phyloP scores from a whole-genome alignment of 2,888 invertebrate species.

The Leptothorax acervorum region DNA sequence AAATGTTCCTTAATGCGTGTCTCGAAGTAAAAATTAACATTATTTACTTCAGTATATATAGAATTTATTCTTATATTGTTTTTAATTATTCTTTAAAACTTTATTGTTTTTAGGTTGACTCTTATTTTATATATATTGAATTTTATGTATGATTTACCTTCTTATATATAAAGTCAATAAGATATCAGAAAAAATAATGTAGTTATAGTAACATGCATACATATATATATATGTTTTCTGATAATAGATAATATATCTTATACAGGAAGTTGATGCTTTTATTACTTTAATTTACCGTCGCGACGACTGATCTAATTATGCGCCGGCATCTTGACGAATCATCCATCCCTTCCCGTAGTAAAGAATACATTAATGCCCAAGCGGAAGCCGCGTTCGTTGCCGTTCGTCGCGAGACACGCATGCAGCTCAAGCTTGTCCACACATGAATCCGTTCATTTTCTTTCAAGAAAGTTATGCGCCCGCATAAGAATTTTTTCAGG shows the following conservation, averaged over 20 bases:
- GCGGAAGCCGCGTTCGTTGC: slow-evolving; percentile 45
- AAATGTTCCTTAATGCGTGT: no score
- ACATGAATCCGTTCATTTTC: not conserved
- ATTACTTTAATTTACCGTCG: not conserved
- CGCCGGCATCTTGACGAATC: slow-evolving; percentile 36
- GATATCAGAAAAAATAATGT: not conserved
- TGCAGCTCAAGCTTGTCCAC: not conserved
- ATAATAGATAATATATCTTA: not conserved
- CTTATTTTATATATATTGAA: no score
- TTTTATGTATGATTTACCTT: not conserved
- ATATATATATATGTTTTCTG: not conserved
- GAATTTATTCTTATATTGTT: not conserved
- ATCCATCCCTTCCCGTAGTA: slow-evolving; percentile 26
- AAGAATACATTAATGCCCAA: slow-evolving; percentile 43
- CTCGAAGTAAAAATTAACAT: not conserved
- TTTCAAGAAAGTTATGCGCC: not conserved
- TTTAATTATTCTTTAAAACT: not conserved
- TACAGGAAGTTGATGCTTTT: not conserved
- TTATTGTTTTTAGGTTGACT: not conserved
- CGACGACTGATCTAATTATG: not conserved
- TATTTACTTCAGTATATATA: no score
- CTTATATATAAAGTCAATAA: not conserved
- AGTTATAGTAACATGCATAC: not conserved
- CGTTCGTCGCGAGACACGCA: not conserved
- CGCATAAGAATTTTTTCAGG: not conserved